Evolutionary conservation across 2,888 invertebrate species (phyloP).

Genomic region (Exocentrus adspersus): DNA sequence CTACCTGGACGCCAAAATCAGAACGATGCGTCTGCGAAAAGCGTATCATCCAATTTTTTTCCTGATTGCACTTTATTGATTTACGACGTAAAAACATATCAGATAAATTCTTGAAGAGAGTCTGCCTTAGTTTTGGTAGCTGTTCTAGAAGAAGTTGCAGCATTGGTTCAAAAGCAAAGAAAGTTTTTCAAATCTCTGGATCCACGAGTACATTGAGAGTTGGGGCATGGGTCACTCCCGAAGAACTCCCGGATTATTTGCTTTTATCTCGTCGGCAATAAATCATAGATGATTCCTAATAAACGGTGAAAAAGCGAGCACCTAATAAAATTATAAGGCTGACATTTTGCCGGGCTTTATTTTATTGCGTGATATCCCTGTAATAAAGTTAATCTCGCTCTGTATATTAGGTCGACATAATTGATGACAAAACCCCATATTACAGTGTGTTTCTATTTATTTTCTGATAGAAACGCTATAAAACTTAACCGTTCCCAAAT

Average conservation of each 20-base stretch:
- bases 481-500: conserved; percentile 43
- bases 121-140: no score
- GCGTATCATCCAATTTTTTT: neutral
- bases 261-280: conserved; percentile 30
- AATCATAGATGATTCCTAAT: conserved; percentile 31
- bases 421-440: conserved; percentile 34
- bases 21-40: neutral
- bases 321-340: conserved; percentile 36
- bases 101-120: no score
- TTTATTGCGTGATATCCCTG: conserved; percentile 35
- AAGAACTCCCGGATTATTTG: conserved; percentile 17
- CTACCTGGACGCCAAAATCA: neutral
- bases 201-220: conserved; percentile 10
- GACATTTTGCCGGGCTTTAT: conserved; percentile 37
- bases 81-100: no score
- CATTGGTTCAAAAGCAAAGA: neutral
- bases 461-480: conserved; percentile 42
- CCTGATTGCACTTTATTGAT: neutral
- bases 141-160: neutral
- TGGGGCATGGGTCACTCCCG: neutral
- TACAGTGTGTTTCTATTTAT: conserved; percentile 42
- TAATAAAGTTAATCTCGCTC: conserved; percentile 39
- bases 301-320: conserved; percentile 26
- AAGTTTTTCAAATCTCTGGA: neutral
- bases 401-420: conserved; percentile 36